phyloP scores from a whole-genome alignment of 92 coral and sea anemone species.

The Actinernus sp. region DNA sequence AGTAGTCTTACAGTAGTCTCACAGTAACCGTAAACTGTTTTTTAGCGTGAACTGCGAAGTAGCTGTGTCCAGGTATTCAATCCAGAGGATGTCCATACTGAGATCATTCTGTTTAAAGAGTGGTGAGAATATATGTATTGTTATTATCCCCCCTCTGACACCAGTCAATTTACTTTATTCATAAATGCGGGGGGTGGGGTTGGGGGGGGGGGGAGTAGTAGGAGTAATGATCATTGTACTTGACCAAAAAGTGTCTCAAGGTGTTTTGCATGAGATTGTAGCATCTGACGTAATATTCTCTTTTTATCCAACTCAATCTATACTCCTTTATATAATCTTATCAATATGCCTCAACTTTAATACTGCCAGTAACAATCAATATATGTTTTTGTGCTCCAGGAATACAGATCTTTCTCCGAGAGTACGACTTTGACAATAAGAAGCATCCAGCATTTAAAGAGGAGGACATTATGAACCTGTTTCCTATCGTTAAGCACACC shows the following conservation, averaged over 20 bases:
- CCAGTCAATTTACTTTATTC: not conserved
- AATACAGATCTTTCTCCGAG: conserved; percentile 89
- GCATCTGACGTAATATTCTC: not conserved
- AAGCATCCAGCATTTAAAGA: conserved; percentile 88
- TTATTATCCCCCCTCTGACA: not conserved
- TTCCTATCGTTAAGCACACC: conserved; percentile 92
- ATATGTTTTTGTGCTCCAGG: conserved; percentile 51
- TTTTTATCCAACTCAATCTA: no score
- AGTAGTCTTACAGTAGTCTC: no score
- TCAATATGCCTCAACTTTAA: no score
- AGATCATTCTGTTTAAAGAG: conserved; percentile 86
- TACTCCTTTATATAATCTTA: no score
- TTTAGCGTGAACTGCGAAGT: conserved; percentile 79
- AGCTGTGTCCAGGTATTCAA: conserved; percentile 61
- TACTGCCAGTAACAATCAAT: no score
- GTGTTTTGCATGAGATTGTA: not conserved
- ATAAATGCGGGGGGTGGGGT: no score
- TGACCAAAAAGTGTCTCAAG: not conserved
- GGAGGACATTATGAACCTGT: conserved; percentile 95
- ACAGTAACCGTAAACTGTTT: no score
- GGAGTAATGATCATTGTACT: no score
- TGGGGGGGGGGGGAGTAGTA: no score
- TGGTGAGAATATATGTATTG: conserved; percentile 46
- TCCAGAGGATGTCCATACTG: conserved; percentile 90
- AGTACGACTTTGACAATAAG: conserved; percentile 88